Evolutionary conservation across 2,797 vertebrate genomes (phyloP).

Genomic region (Aphelocoma californica): DNA sequence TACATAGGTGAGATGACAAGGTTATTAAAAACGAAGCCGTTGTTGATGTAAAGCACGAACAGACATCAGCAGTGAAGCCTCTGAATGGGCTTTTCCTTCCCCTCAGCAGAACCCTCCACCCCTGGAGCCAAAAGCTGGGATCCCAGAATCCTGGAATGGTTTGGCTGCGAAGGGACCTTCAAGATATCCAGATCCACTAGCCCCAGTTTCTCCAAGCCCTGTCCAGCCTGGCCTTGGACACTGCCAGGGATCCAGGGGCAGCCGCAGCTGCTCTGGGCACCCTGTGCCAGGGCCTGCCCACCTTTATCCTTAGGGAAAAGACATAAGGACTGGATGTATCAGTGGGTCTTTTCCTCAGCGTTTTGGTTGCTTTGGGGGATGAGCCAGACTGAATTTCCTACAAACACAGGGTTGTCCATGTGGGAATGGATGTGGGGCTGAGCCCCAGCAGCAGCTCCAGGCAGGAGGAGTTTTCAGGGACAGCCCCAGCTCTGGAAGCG

Average conservation of each 20-base stretch:
- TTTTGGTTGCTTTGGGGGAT: background rate
- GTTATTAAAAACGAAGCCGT: background rate
- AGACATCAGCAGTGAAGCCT: background rate
- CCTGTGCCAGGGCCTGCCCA: background rate
- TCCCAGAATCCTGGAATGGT: background rate
- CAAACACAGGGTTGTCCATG: accelerated
- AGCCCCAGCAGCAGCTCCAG: background rate
- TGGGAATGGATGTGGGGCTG: background rate
- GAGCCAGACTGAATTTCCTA: background rate
- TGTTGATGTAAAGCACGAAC: background rate
- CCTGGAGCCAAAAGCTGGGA: background rate
- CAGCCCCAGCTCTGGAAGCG: accelerated
- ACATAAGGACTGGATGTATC: accelerated
- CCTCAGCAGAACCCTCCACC: background rate
- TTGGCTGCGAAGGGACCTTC: background rate
- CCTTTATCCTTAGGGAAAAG: background rate
- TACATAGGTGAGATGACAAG: conserved; percentile 9
- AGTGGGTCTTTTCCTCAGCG: background rate
- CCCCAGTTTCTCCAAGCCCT: background rate
- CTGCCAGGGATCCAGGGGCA: background rate
- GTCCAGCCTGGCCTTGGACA: background rate
- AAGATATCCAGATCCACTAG: accelerated
- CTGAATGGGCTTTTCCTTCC: background rate
- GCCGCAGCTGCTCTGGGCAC: background rate
- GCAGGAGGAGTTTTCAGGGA: background rate